Evolutionary conservation across 2,797 vertebrate genomes (phyloP).

Genomic region (Synaphobranchus kaupii): DNA sequence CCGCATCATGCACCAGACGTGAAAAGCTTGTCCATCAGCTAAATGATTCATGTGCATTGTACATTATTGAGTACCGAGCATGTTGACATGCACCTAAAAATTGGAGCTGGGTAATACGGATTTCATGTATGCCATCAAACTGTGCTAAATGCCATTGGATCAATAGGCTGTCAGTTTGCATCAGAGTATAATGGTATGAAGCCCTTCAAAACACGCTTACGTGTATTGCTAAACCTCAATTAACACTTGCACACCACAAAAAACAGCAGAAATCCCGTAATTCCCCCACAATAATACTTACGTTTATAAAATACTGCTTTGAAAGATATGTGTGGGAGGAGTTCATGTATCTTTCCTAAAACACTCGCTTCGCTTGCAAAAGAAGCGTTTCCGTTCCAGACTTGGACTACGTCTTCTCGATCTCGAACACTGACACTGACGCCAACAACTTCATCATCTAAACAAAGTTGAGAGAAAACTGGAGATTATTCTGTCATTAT

Average conservation of each 20-base stretch:
- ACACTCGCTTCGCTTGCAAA: slow-evolving; percentile 82
- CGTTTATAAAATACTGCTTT: slow-evolving; percentile 93
- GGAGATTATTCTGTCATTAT: not conserved
- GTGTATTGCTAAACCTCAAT: not conserved
- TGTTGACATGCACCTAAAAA: not conserved
- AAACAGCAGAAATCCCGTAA: slow-evolving; percentile 12
- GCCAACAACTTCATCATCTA: slow-evolving; percentile 90
- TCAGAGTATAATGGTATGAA: not conserved
- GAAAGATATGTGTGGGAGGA: slow-evolving; percentile 84
- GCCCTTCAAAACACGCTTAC: not conserved
- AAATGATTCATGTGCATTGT: not conserved
- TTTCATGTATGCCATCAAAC: not conserved
- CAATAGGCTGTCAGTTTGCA: not conserved
- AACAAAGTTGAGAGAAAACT: slow-evolving; percentile 19
- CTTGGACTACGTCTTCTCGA: slow-evolving; percentile 86
- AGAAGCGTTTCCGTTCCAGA: slow-evolving; percentile 87
- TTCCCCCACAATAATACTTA: slow-evolving; percentile 68
- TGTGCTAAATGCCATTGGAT: not conserved
- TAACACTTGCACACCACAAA: not conserved
- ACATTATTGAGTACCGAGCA: not conserved
- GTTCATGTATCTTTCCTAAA: slow-evolving; percentile 84
- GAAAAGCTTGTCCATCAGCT: not conserved
- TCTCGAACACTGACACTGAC: slow-evolving; percentile 88
- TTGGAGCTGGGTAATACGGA: not conserved
- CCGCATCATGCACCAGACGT: not conserved